These are phyloP conservation scores for Menura novaehollandiae DNA, from an alignment of 2,113 vertebrate species.

Conservation along the genomic window DNA sequence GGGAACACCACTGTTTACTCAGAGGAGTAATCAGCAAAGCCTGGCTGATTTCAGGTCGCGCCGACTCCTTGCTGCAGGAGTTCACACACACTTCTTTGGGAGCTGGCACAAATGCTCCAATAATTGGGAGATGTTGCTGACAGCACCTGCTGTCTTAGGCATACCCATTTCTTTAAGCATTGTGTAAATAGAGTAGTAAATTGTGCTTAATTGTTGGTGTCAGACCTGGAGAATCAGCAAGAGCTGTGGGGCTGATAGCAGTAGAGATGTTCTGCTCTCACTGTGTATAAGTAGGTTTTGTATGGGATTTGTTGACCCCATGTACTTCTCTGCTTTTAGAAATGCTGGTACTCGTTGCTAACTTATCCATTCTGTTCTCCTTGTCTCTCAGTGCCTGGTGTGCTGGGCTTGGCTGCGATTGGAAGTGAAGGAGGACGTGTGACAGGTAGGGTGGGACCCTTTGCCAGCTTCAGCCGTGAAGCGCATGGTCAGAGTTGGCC, in stretches of 20 bases:
- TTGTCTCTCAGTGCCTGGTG: fast-evolving
- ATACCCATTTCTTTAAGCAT: not conserved
- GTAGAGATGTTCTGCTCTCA: not conserved
- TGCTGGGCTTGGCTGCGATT: fast-evolving
- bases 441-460: not conserved
- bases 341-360: not conserved
- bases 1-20: constrained; percentile 39
- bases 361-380: not conserved
- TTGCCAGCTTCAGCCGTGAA: fast-evolving
- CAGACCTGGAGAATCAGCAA: not conserved
- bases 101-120: not conserved
- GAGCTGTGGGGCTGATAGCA: not conserved
- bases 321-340: not conserved
- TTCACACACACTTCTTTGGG: not conserved
- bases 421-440: not conserved
- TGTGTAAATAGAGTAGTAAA: not conserved
- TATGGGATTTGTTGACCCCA: not conserved
- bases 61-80: not conserved
- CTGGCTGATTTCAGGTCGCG: not conserved
- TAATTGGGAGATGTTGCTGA: not conserved
- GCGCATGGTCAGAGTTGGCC: not conserved
- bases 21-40: constrained; percentile 36
- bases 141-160: not conserved
- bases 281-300: not conserved
- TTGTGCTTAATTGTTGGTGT: not conserved